Conservation (phyloP, 2,113 vertebrate species). For the Chitala chitala region DNA sequence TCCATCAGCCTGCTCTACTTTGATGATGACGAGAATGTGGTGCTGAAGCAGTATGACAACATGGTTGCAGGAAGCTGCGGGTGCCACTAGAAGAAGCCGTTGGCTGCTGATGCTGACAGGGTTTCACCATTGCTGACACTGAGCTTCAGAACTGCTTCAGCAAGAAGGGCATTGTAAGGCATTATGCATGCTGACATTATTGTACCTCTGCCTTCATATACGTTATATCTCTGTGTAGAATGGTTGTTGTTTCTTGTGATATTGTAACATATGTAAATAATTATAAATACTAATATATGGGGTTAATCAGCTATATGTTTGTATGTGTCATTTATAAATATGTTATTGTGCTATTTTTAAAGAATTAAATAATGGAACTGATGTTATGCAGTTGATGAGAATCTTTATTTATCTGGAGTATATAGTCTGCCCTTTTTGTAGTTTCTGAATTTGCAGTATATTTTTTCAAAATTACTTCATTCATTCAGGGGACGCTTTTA, state of each 20-base stretch:
- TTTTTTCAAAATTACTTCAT: background rate
- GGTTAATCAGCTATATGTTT: slow-evolving; percentile 47
- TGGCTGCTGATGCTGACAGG: background rate
- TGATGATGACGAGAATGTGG: slow-evolving; percentile 74
- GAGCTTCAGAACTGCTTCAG: background rate
- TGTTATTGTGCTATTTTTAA: slow-evolving; percentile 46
- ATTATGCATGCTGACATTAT: no score
- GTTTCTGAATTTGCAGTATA: background rate
- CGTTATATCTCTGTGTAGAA: no score
- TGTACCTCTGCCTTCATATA: no score
- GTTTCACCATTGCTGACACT: no score
- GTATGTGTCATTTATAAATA: slow-evolving; percentile 61
- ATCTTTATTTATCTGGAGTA: background rate
- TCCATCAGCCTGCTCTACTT: slow-evolving; percentile 77
- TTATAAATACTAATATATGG: slow-evolving; percentile 70
- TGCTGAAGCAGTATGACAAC: slow-evolving; percentile 74
- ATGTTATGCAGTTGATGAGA: slow-evolving; percentile 3
- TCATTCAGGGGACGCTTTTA: no score
- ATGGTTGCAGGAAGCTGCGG: slow-evolving; percentile 79
- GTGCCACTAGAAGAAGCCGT: slow-evolving; percentile 57
- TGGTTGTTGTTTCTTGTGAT: background rate
- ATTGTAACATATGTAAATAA: slow-evolving; percentile 72
- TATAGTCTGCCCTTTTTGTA: background rate
- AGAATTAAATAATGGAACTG: slow-evolving; percentile 33
- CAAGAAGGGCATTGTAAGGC: background rate